Evolutionary conservation across 2,797 vertebrate genomes (phyloP), one percentile per base, ranked within the genome.

Genomic region (Delichon dasypus): DNA sequence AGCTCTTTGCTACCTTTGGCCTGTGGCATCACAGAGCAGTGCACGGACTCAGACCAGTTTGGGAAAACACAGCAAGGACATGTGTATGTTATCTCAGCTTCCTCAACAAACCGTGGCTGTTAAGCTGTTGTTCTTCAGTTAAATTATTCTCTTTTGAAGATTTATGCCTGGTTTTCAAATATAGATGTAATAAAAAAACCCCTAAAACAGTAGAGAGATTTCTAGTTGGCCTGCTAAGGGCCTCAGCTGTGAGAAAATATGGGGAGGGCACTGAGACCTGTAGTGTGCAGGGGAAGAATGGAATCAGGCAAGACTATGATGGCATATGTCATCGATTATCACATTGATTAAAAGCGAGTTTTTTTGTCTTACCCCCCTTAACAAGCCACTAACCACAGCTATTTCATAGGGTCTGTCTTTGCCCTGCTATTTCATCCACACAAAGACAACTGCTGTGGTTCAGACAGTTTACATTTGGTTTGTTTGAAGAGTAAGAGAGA

Each of bases 301-400:
- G 92, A 94, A 91, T 92, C 91, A 97, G 90, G 93, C 96, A 97
- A 98, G 91, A 75, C 42, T 80, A 96, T 81, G 58, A 96, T 88
- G 85, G 88, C 93, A 93, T 98, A 97, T 99, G 98, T 98, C 97
- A 98, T 96, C 60, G 88, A 98, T 98, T 98, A 98, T 97, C 97
- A 97, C 93, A 93, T 86, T 98, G 98, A 98, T 99, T 98, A 98
- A 98, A 98, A 98, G 97, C 64, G 13, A 98, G 93, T 97, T 97
- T 97, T 97, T 96, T 98, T 89, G 92, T 86, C 85, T 96, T 77
- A 25, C 62, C 88, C 94, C 61, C 80, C 30, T 78, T 68, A 66
- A 85, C 94, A 98, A 98, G 97, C 98, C 98, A 95, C 97, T 97
- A 96, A 98, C 98, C 98, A 97, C 98, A 99, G 97, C 90, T 98